These are phyloP conservation scores for Dicycla oo DNA, from an alignment of 2,888 invertebrate species.

Conservation along the genomic window DNA sequence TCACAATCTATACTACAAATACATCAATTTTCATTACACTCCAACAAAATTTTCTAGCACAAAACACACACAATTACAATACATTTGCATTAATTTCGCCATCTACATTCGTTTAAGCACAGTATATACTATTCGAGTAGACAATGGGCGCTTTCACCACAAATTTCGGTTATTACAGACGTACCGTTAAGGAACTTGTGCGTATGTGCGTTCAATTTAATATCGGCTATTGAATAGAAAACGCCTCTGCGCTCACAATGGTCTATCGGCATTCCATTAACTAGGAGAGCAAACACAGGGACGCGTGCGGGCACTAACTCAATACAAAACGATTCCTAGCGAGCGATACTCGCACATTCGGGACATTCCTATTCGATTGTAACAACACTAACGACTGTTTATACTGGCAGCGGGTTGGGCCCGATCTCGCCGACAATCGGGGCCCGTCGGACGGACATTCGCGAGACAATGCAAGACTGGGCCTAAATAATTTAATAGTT, in stretches of 20 bases:
- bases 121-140: slow-evolving; percentile 44
- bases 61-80: slow-evolving; percentile 44
- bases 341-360: slow-evolving; percentile 82
- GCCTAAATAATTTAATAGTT: slow-evolving; percentile 89
- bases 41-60: slow-evolving; percentile 28
- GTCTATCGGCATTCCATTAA: slow-evolving; percentile 89
- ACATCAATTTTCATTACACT: slow-evolving; percentile 35
- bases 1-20: slow-evolving; percentile 15
- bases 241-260: slow-evolving; percentile 84
- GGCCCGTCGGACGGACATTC: slow-evolving; percentile 76
- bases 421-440: slow-evolving; percentile 70
- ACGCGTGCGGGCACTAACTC: slow-evolving; percentile 83
- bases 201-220: slow-evolving; percentile 80
- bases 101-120: slow-evolving; percentile 43
- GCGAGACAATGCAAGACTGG: slow-evolving; percentile 87
- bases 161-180: slow-evolving; percentile 76
- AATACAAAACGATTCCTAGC: slow-evolving; percentile 84
- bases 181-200: slow-evolving; percentile 75
- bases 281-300: slow-evolving; percentile 85
- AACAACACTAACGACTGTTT: slow-evolving; percentile 87
- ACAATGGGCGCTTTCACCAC: slow-evolving; percentile 61
- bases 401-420: slow-evolving; percentile 79
- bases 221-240: slow-evolving; percentile 84
- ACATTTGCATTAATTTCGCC: slow-evolving; percentile 58
- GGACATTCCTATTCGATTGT: slow-evolving; percentile 76